A percentile compares a stretch with the other conserved stretches of the same genome.
These are phyloP conservation scores for Ceratosolen fusciceps DNA, from an alignment of 1,140 invertebrate species.

Conservation along the genomic window DNA sequence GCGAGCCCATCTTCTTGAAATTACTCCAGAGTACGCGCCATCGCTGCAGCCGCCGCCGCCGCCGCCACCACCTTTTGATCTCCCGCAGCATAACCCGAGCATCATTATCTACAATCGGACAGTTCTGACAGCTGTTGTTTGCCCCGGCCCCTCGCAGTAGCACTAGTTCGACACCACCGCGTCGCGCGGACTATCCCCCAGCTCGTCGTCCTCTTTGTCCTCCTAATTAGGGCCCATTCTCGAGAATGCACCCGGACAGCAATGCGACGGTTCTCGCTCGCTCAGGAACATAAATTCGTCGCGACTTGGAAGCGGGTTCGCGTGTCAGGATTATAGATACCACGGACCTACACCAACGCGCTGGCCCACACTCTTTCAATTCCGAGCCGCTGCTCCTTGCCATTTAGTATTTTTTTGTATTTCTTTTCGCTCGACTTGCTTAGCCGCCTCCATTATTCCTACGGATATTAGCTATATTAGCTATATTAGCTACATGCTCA, in stretches of 20 bases:
- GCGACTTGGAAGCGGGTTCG: neutral
- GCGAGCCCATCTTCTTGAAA: conserved; percentile 17
- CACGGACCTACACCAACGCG: too few species aligned
- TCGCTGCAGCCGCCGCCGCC: too few species aligned
- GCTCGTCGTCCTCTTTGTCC: too few species aligned
- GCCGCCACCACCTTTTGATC: neutral
- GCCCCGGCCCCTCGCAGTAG: neutral
- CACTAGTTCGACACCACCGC: too few species aligned
- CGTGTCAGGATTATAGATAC: too few species aligned
- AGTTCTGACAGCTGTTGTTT: conserved; percentile 21
- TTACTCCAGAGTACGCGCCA: neutral
- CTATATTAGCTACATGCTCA: too few species aligned
- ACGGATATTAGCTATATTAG: too few species aligned
- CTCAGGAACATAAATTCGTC: neutral
- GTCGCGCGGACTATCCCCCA: too few species aligned
- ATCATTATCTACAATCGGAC: conserved; percentile 29
- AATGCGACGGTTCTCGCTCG: neutral
- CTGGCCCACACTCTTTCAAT: too few species aligned
- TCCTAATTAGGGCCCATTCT: neutral
- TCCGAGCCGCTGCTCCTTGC: neutral
- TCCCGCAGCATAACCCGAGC: neutral
- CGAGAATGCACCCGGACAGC: neutral
- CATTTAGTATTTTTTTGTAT: neutral
- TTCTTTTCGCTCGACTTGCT: too few species aligned
- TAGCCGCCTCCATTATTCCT: too few species aligned